Evolutionary conservation across 1,140 invertebrate genomes (phyloP).

Genomic region (Aphelenchoides fujianensis): DNA sequence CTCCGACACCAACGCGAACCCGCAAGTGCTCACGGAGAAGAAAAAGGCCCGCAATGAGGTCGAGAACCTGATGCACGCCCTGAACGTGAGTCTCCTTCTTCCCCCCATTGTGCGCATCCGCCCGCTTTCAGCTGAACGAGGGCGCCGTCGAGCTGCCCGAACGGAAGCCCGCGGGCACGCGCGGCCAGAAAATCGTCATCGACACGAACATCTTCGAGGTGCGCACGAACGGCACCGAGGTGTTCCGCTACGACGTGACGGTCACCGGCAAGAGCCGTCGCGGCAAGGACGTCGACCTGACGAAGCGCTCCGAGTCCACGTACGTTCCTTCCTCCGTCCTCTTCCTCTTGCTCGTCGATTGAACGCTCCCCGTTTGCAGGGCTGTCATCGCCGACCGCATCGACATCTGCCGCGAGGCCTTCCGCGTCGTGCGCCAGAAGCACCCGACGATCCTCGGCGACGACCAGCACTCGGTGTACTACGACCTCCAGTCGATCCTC

Average conservation of each 20-base stretch:
- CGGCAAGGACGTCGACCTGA: conserved; percentile 11
- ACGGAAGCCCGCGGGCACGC: not conserved
- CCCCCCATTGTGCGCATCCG: not conserved
- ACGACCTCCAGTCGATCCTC: conserved; percentile 18
- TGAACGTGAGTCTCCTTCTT: not conserved
- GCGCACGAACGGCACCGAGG: not conserved
- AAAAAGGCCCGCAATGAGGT: conserved; percentile 1
- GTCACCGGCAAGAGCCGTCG: not conserved
- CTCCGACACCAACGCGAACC: too few species aligned
- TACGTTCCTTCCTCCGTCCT: not conserved
- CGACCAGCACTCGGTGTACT: not conserved
- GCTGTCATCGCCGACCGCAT: conserved; percentile 10
- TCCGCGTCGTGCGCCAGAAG: not conserved
- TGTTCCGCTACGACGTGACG: conserved; percentile 18
- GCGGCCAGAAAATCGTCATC: not conserved
- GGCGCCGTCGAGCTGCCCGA: not conserved
- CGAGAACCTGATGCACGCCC: not conserved
- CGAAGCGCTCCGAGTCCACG: not conserved
- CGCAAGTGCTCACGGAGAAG: conserved; percentile 11
- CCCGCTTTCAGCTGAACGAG: not conserved
- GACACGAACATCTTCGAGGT: conserved; percentile 20
- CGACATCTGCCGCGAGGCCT: not conserved
- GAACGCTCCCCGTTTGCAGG: not conserved
- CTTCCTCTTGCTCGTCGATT: too few species aligned
- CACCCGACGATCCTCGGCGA: not conserved